Conservation (phyloP, 1,140 invertebrate genomes). For the Zaprionus nigranus region DNA sequence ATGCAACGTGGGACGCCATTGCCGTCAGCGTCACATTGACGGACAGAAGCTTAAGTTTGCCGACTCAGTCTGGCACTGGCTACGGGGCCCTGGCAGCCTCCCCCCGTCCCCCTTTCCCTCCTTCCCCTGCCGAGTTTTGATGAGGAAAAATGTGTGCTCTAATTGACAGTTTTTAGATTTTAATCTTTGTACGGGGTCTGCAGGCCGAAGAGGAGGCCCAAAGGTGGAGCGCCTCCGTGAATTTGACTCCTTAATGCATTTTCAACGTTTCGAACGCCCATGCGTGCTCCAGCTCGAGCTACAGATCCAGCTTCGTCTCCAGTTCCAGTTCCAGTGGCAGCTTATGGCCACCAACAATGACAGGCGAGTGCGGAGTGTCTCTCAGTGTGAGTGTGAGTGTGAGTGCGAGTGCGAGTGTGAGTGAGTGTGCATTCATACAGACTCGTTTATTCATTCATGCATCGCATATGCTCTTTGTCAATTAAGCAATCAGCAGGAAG, state of each 20-base stretch:
- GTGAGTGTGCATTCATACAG: slow-evolving; percentile 43
- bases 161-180: slow-evolving; percentile 83
- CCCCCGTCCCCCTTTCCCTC: not conserved
- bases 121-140: slow-evolving; percentile 53
- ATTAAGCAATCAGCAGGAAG: slow-evolving; percentile 83
- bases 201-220: not conserved
- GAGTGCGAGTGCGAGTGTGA: slow-evolving; percentile 7
- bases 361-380: slow-evolving; percentile 39
- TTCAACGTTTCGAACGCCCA: slow-evolving; percentile 76
- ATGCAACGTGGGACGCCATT: slow-evolving; percentile 69
- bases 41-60: slow-evolving; percentile 56
- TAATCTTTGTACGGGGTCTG: slow-evolving; percentile 65
- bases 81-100: not conserved
- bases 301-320: slow-evolving; percentile 27
- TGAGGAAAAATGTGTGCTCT: slow-evolving; percentile 82
- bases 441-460: slow-evolving; percentile 76
- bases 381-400: too few relatives aligned
- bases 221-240: slow-evolving; percentile 30
- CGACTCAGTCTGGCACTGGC: not conserved
- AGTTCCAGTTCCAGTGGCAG: slow-evolving; percentile 53
- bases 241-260: slow-evolving; percentile 79
- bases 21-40: slow-evolving; percentile 69
- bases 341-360: slow-evolving; percentile 82
- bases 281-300: slow-evolving; percentile 51
- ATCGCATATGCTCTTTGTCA: slow-evolving; percentile 81